Evolutionary conservation across 2,888 invertebrate genomes (phyloP).

Genomic region (Coelinius sp.): DNA sequence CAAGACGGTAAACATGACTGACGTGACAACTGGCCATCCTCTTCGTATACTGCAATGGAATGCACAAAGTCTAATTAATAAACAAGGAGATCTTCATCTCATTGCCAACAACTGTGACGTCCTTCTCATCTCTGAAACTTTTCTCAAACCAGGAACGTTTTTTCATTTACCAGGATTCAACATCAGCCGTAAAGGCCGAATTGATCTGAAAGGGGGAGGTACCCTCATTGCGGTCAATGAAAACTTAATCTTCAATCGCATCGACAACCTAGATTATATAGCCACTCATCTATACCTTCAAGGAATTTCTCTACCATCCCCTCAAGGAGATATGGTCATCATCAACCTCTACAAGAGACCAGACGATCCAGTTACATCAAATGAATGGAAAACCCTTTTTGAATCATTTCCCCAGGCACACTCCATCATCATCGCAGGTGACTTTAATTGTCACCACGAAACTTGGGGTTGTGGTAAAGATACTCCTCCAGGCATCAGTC

Average conservation of each 20-base stretch:
- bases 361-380: neutral
- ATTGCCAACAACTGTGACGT: neutral
- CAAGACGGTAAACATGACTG: neutral
- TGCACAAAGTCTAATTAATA: neutral
- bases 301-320: neutral
- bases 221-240: neutral
- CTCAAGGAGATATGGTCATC: neutral
- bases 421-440: neutral
- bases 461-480: conserved; percentile 22
- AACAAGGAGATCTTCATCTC: neutral
- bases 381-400: neutral
- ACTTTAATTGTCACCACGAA: conserved; percentile 26
- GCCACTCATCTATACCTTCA: neutral
- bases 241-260: neutral
- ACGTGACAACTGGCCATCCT: neutral
- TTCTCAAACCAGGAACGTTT: neutral
- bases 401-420: neutral
- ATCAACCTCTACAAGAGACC: neutral
- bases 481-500: neutral
- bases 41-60: neutral
- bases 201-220: neutral
- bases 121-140: neutral
- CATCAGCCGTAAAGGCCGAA: neutral
- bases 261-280: neutral
- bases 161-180: neutral